phyloP scores from a whole-genome alignment of 2,888 invertebrate genomes.

The Parnassius mnemosyne region DNA sequence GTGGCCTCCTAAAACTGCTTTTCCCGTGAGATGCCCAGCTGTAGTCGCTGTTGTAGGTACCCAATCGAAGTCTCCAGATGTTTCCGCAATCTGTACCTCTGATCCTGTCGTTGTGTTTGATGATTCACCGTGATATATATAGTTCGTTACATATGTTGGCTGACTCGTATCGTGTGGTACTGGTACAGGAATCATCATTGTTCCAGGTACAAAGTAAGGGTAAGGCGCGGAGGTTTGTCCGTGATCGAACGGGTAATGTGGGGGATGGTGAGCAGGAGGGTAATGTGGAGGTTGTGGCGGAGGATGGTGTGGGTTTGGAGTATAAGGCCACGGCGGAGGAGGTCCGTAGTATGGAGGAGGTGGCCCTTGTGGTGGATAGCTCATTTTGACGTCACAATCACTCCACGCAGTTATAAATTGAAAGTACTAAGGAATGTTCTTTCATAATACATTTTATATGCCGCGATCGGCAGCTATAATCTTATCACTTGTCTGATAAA shows the following conservation, averaged over 20 bases:
- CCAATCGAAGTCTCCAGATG: slow-evolving; percentile 68
- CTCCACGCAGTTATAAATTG: slow-evolving; percentile 3
- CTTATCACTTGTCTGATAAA: slow-evolving; percentile 21
- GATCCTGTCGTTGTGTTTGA: slow-evolving; percentile 33
- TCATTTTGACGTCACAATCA: slow-evolving; percentile 43
- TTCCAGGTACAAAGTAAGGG: slow-evolving; percentile 61
- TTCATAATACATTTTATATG: slow-evolving; percentile 20
- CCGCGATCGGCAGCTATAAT: slow-evolving; percentile 4
- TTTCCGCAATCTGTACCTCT: slow-evolving; percentile 57
- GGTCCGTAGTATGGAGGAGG: slow-evolving; percentile 49
- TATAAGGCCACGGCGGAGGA: slow-evolving; percentile 38
- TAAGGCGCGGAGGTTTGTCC: slow-evolving; percentile 43
- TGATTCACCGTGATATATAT: slow-evolving; percentile 65
- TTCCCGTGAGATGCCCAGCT: slow-evolving; percentile 55
- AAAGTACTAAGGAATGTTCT: slow-evolving; percentile 17
- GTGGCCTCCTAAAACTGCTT: slow-evolving; percentile 69
- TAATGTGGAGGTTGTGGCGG: slow-evolving; percentile 35
- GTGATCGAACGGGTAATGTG: slow-evolving; percentile 36
- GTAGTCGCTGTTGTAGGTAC: slow-evolving; percentile 61
- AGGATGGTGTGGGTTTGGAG: slow-evolving; percentile 34
- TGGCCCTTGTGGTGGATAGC: slow-evolving; percentile 48
- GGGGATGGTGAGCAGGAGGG: slow-evolving; percentile 31
- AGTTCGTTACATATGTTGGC: slow-evolving; percentile 69
- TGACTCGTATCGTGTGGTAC: slow-evolving; percentile 35
- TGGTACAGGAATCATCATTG: slow-evolving; percentile 42